Base-by-base conservation (phyloP, 2,888 invertebrate species). In the Acanthoscelides obtectus region DNA sequence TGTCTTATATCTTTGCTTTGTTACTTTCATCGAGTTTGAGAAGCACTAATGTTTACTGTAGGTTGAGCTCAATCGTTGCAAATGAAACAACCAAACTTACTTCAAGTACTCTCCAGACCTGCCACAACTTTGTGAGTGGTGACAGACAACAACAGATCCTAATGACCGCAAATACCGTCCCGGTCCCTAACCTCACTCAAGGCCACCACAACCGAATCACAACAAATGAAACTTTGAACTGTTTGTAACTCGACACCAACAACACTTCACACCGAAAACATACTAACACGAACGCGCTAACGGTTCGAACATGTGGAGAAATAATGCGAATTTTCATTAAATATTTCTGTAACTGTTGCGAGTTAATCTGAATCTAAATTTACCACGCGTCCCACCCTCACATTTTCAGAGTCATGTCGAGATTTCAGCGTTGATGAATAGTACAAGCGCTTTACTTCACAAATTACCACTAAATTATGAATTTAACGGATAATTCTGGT, bases 371-470 rank as follows among this genome's bases (percentile, higher is more conserved):
- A 81, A 81, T 83, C 83, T 82, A 83, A 83, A 82, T 83, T 83
- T 83, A 83, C 21, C 83, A 81, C 83, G 71, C 80, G 81, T 83
- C 84, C 84, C 84, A 84, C 85, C 85, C 84, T 84, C 85, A 81
- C 84, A 82, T 82, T 80, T 79, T 75, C 76, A 75, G 73, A 75
- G 74, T 70, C 76, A 76, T 72, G 75, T 72, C 64, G 74, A 74
- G 74, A 75, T 76, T 76, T 75, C 75, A 75, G 77, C 66, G 66
- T 20, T 66, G 20, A 21, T 21, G 20, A 66, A 22, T 66, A 66
- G 66, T 66, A 22, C 66, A 66, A 66, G 66, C 66, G 22, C 17
- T 45, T 45, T 45, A 45, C 45, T 45, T 45, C 45, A 45, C 45
- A 45, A 45, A 45, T 45, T 45, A 45, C 45, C 45, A 45, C 45